Conservation (phyloP, 2,797 vertebrate genomes). For the Nyctalus aviator region DNA sequence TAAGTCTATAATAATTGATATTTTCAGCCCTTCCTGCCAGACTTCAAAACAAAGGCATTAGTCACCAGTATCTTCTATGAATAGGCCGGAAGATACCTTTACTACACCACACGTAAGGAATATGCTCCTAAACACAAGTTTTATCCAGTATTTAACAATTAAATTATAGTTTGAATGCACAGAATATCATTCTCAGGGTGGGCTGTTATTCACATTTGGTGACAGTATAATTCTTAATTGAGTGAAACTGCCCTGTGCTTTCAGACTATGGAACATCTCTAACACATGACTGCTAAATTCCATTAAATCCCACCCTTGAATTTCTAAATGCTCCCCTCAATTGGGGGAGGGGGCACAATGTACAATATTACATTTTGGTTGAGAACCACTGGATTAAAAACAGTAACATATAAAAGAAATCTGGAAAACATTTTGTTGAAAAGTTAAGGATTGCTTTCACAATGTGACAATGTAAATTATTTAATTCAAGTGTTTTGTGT, state of each 20-base stretch:
- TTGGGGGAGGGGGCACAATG: background rate
- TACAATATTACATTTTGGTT: background rate
- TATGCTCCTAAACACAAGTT: background rate
- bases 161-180: conserved; percentile 3
- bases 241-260: background rate
- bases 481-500: conserved; percentile 2
- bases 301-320: background rate
- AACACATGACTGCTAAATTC: background rate
- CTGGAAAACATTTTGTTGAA: conserved; percentile 11
- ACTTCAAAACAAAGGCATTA: conserved; percentile 19
- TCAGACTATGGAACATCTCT: background rate
- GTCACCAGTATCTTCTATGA: background rate
- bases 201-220: background rate
- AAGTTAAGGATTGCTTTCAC: conserved; percentile 51
- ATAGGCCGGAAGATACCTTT: background rate
- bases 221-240: background rate
- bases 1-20: background rate
- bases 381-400: conserved; percentile 28
- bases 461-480: background rate
- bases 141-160: background rate
- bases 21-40: background rate
- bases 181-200: background rate
- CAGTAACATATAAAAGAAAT: conserved; percentile 41
- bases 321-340: conserved; percentile 8
- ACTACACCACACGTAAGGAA: background rate